phyloP scores from a whole-genome alignment of 53 echinoderm and acorn worm genomes.

The Paelopatides confundens region DNA sequence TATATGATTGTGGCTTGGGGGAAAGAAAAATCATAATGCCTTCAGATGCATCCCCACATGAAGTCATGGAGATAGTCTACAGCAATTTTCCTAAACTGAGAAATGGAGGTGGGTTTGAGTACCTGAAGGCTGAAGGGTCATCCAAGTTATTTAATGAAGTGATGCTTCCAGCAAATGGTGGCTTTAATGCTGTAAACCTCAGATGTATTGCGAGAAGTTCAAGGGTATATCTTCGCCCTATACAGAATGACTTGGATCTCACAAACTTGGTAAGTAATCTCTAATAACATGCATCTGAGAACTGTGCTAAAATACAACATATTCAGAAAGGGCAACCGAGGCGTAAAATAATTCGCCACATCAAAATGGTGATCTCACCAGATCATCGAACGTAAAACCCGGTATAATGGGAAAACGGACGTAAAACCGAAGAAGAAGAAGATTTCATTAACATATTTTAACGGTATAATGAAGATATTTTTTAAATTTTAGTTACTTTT shows the following conservation, averaged over 20 bases:
- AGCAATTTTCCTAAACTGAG: neutral
- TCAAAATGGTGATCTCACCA: no score
- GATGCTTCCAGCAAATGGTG: neutral
- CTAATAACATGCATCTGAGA: no score
- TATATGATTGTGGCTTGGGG: neutral
- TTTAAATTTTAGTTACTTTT: no score
- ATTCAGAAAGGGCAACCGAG: no score
- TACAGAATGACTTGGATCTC: neutral
- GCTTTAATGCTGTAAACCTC: neutral
- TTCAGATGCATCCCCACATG: neutral
- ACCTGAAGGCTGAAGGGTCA: neutral
- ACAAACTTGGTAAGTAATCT: neutral
- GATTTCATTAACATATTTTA: no score
- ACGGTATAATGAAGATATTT: no score
- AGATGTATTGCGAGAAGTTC: neutral
- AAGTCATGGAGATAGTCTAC: neutral
- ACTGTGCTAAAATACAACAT: no score
- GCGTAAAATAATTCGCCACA: no score
- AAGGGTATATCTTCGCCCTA: neutral
- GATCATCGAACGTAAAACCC: no score
- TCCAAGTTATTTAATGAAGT: neutral
- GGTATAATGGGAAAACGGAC: no score
- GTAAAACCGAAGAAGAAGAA: no score
- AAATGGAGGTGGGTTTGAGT: neutral
- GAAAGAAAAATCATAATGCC: neutral